phyloP scores from a whole-genome alignment of 2,113 vertebrate genomes.

The Otolemur garnettii region DNA sequence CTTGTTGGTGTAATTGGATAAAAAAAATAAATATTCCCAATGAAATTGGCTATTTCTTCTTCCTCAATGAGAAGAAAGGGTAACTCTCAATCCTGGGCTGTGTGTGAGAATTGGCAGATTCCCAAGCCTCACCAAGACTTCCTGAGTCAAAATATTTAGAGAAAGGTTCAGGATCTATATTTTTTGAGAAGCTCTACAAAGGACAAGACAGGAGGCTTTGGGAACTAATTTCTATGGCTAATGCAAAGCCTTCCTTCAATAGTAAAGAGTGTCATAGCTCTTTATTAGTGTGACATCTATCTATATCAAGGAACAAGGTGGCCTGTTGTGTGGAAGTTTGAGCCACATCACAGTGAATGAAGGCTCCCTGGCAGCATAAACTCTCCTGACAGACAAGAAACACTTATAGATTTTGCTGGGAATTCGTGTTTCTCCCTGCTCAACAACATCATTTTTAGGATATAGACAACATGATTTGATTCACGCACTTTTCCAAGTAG shows the following conservation, averaged over 20 bases:
- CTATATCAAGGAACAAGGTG: neutral
- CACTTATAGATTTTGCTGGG: neutral
- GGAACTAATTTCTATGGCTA: neutral
- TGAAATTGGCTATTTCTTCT: neutral
- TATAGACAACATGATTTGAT: neutral
- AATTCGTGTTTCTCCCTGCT: neutral
- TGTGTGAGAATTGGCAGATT: neutral
- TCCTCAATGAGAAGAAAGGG: neutral
- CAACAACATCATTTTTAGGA: neutral
- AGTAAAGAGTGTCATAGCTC: neutral
- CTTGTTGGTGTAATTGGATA: neutral
- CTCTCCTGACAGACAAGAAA: neutral
- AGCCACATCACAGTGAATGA: neutral
- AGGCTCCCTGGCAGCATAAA: neutral
- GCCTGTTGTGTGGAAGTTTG: neutral
- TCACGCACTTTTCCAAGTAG: neutral
- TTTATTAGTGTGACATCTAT: neutral
- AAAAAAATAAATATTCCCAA: constrained; percentile 46
- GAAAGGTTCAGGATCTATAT: neutral
- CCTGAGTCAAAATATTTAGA: constrained; percentile 37
- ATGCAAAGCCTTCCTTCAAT: neutral
- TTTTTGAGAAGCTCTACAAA: neutral
- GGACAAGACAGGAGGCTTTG: neutral
- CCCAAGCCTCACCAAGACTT: neutral
- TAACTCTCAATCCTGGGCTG: neutral